Evolutionary conservation across 2,113 vertebrate genomes (phyloP), one percentile per base, ranked within the genome.

Genomic region (Sapajus apella): DNA sequence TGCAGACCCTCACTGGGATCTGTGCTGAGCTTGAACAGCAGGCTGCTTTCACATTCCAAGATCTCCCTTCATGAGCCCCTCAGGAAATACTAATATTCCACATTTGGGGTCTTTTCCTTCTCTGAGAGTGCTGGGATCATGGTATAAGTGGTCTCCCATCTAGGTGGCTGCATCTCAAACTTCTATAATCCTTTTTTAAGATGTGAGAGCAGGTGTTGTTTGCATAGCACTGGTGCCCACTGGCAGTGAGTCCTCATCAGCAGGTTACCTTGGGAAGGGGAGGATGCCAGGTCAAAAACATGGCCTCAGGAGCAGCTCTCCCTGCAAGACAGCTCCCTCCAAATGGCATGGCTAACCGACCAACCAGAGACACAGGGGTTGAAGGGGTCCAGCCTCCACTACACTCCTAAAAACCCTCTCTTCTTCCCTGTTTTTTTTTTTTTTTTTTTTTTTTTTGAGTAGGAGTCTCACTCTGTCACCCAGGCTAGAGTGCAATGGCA

Each of bases 361-460:
- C 17, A n/a, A 17, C 75, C 76, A 32, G 58, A 2, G 16, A 40
- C 12, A 10, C 1, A 0, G 17, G 43, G 4, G 66, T n/a, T n/a
- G 7, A n/a, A 35, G 66, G 16, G 32, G 66, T 35, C 66, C 66
- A 68, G 66, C 2, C 32, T n/a, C 32, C 30, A 0, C 16, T 30
- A 3, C 25, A 5, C 45, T 6, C 58, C 89, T 76, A n/a, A 55
- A 3, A 5, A 5, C 18, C 12, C 43, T 76, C n/a, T 55, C n/a
- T 68, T 85, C 16, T n/a, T 27, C 16, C 45, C 52, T 16, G 12
- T 43, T 43, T 43, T 43, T 0, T 43, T 43, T n/a, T 2, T 50
- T 16, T 16, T 52, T 52, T 14, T 50, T 52, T 14, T 5, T 17
- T 16, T 52, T 52, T 17, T 52, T 52, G 52, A 52, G 16, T 52